Evolutionary conservation across 1,140 invertebrate species (phyloP).

Genomic region (Conus ventricosus): DNA sequence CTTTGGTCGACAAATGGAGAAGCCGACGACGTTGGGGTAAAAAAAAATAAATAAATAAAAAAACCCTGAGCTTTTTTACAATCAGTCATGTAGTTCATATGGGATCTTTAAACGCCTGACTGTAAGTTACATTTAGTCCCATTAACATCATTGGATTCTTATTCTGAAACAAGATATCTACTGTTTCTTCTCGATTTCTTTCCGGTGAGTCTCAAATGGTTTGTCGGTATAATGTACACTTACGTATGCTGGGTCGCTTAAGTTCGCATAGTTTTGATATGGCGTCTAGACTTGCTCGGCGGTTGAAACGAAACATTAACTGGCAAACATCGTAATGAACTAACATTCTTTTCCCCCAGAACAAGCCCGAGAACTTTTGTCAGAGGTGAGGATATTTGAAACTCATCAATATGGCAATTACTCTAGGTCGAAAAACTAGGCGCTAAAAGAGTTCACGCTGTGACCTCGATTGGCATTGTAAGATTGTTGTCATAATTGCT

Average conservation of each 20-base stretch:
- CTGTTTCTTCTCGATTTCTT: not conserved
- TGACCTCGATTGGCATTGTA: not conserved
- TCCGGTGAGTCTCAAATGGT: not conserved
- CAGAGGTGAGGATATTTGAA: not conserved
- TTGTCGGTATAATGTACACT: not conserved
- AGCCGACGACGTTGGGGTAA: too few species aligned
- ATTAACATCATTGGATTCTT: not conserved
- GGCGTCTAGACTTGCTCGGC: not conserved
- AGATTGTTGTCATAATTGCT: constrained; percentile 60
- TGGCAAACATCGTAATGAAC: not conserved
- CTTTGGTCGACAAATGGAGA: too few species aligned
- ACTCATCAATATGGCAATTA: not conserved
- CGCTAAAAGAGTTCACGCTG: not conserved
- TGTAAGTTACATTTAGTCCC: not conserved
- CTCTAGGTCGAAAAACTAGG: not conserved
- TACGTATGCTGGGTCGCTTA: not conserved
- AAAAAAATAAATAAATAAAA: too few species aligned
- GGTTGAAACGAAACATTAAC: constrained; percentile 11
- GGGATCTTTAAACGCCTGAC: not conserved
- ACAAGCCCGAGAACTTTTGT: not conserved
- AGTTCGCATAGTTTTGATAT: constrained; percentile 17
- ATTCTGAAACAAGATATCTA: not conserved
- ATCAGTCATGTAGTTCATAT: too few species aligned
- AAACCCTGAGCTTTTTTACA: too few species aligned
- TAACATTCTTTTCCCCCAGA: too few species aligned